phyloP scores from a whole-genome alignment of 2,888 invertebrate genomes.

The Pterostichus niger region DNA sequence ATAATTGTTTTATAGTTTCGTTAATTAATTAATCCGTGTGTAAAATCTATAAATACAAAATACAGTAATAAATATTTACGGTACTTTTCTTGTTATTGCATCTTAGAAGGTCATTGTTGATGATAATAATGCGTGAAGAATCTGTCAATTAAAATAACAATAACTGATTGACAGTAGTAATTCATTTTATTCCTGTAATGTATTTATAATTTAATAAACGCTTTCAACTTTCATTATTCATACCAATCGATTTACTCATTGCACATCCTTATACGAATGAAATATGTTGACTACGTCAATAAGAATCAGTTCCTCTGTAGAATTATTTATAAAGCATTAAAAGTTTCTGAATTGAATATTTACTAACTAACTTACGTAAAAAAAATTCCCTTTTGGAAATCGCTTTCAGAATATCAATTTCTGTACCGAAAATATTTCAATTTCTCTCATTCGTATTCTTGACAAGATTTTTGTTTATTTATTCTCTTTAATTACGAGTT shows the following conservation, averaged over 20 bases:
- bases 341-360: not conserved
- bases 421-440: no score
- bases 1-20: no score
- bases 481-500: no score
- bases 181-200: not conserved
- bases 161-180: not conserved
- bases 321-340: constrained; percentile 3
- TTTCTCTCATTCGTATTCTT: not conserved
- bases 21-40: no score
- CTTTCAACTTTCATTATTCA: constrained; percentile 11
- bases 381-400: constrained; percentile 22
- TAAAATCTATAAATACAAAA: no score
- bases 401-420: constrained; percentile 39
- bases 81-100: not conserved
- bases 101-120: not conserved
- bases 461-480: not conserved
- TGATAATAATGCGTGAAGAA: not conserved
- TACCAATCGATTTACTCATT: not conserved
- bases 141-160: constrained; percentile 4
- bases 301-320: not conserved
- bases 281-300: not conserved
- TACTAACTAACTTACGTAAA: constrained; percentile 14
- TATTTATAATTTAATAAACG: not conserved
- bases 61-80: constrained; percentile 1
- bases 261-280: not conserved